Evolutionary conservation across 1,140 invertebrate genomes (phyloP), one percentile per base, ranked within the genome.

Genomic region (Drosophila sp.): DNA sequence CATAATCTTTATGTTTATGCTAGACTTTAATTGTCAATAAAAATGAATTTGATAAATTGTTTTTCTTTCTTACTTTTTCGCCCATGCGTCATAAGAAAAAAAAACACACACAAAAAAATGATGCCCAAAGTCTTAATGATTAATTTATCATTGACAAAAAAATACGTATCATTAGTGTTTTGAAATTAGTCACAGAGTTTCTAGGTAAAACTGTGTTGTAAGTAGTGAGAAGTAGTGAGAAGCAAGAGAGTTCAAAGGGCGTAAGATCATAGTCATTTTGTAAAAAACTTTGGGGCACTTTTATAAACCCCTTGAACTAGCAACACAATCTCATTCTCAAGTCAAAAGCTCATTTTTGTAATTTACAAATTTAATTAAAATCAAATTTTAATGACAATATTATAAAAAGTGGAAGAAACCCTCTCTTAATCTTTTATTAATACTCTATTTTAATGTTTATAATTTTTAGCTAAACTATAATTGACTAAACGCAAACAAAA

Each of bases 1-100:
- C 17, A 67, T 38, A 55, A 33, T 70, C 30, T 44, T 70, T n/a
- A 44, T 25, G 44, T 3, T 27, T 27, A 50, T 50, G 23, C 6
- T n/a, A 55, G 23, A 54, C 70, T 8, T 55, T 70, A 54, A 35
- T 62, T 71, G 68, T 35, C 68, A 56, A 72, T 72, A 71, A 27
- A 60, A 6, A 71, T 40, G 54, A 41, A 27, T 32, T 64, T 72
- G 50, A 71, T 72, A 72, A 72, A 72, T 72, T 63, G 70, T 38
- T 50, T 57, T 25, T n/a, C 17, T 47, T 47, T 47, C 6, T 47
- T 23, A 23, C 10, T 27, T 27, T 30, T 32, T 17, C 25, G 50
- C 8, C 41, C 10, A 40, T 54, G 58, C 58, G 47, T 72, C 58
- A 72, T 56, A 25, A 29, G 25, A 60, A n/a, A n/a, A 10, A 72